Conservation (phyloP, 2,888 invertebrate genomes). For the Eubasilissa splendida region DNA sequence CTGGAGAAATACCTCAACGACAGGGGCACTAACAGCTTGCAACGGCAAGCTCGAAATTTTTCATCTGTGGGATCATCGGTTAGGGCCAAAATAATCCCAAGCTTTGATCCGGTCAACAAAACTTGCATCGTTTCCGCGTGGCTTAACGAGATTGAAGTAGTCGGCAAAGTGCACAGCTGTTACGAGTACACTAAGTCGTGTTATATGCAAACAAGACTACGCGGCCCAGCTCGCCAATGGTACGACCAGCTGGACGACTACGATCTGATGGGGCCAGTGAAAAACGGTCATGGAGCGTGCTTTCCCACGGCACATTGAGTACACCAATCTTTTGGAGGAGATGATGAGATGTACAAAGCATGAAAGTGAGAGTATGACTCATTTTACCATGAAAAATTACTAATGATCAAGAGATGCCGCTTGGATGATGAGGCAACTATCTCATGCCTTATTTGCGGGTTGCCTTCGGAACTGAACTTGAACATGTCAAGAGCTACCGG, state of each 20-base stretch:
- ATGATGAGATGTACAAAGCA: slow-evolving; percentile 52
- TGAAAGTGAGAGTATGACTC: not conserved
- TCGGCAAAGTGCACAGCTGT: slow-evolving; percentile 60
- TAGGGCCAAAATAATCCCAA: not conserved
- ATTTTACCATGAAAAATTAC: slow-evolving; percentile 1
- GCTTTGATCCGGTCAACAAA: slow-evolving; percentile 11
- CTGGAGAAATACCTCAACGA: not conserved
- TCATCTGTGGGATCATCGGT: too few relatives aligned
- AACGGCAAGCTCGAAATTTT: not conserved
- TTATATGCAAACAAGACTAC: slow-evolving; percentile 52
- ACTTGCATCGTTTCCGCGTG: slow-evolving; percentile 55
- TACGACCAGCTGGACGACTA: slow-evolving; percentile 60
- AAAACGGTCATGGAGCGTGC: slow-evolving; percentile 58
- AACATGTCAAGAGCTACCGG: slow-evolving; percentile 28
- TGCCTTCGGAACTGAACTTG: slow-evolving; percentile 38
- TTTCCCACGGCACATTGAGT: slow-evolving; percentile 60
- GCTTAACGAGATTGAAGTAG: slow-evolving; percentile 60
- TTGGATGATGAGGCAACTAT: slow-evolving; percentile 14
- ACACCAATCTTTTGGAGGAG: slow-evolving; percentile 60
- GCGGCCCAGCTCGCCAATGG: slow-evolving; percentile 59
- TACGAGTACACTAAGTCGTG: slow-evolving; percentile 41
- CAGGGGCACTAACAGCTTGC: not conserved
- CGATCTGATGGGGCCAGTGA: slow-evolving; percentile 60
- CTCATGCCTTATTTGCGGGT: slow-evolving; percentile 35
- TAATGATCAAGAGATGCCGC: slow-evolving; percentile 10